These are phyloP conservation scores for Melanotaenia trifasciata DNA, from an alignment of 2,797 vertebrate genomes.

Conservation along the genomic window DNA sequence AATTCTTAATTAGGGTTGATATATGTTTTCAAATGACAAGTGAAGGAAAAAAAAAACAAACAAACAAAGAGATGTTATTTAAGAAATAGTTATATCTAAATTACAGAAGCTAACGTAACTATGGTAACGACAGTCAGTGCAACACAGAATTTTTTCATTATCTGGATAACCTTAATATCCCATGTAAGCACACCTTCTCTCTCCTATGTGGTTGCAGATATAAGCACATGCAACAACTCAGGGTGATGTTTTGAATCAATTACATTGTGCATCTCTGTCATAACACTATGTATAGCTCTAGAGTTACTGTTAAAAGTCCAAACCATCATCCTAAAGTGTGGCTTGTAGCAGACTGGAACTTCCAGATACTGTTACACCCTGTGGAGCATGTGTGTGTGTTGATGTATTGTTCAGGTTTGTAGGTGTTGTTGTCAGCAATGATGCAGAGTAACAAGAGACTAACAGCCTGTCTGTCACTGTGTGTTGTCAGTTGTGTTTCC, in stretches of 20 bases:
- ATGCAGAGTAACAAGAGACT: neutral
- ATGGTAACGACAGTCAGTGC: neutral
- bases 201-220: neutral
- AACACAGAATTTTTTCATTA: slow-evolving; percentile 3
- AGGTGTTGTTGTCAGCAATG: slow-evolving; percentile 3
- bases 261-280: neutral
- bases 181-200: neutral
- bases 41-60: neutral
- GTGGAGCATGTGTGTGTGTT: neutral
- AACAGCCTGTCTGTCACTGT: slow-evolving; percentile 8
- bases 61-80: neutral
- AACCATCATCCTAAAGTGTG: neutral
- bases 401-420: neutral
- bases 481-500: slow-evolving; percentile 1
- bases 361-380: neutral
- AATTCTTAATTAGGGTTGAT: neutral
- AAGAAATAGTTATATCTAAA: neutral
- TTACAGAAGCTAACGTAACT: neutral
- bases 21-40: neutral
- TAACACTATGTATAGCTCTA: neutral
- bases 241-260: neutral
- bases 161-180: neutral
- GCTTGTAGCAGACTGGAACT: neutral
- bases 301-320: no score
- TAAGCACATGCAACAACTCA: neutral